Evolutionary conservation across 1,140 invertebrate species (phyloP), one percentile per base, ranked within the genome.

Genomic region (Drosophila bocki): DNA sequence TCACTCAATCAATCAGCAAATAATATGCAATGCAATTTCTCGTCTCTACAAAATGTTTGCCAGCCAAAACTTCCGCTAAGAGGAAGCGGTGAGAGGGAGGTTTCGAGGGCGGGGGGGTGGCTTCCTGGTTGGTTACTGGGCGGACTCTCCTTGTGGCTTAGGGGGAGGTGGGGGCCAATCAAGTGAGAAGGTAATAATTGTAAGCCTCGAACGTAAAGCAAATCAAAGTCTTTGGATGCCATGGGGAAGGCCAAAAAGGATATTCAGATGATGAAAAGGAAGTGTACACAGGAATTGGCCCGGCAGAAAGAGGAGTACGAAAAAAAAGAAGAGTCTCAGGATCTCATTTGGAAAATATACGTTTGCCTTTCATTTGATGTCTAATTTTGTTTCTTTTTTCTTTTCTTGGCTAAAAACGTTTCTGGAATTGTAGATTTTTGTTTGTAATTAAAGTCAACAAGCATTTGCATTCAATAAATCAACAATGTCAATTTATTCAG

Each of bases 1-100:
- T 88, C 85, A 88, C 85, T 88, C 85, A 88, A 88, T 88, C 85
- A 88, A 88, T 90, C 85, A 88, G 85, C 86, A 90, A 90, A 85
- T 88, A 88, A 88, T 88, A 88, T 90, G 85, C 84, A 88, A 88
- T 88, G 84, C 82, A 88, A 90, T 81, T 88, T 81, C 76, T 78
- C 82, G 75, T 80, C 81, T 80, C 59, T 64, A 60, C 74, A 81
- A 77, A 86, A 87, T 87, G 79, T 86, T 86, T 86, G 83, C 67
- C 83, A 71, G 75, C 39, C 64, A 82, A 86, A 87, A 70, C 65
- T 78, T 78, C 70, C 70, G 70, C 44, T 15, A 63, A 68, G 56
- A 70, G 67, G 67, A 72, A 59, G 70, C 70, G 59, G 26, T 17
- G 32, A 8, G 5, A 29, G 26, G 13, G 19, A 33, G 37, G 42